Percentiles rank a stretch among this genome's conserved stretches.
phyloP scores from a whole-genome alignment of 1,140 invertebrate genomes.

The Platorchestia sp. region DNA sequence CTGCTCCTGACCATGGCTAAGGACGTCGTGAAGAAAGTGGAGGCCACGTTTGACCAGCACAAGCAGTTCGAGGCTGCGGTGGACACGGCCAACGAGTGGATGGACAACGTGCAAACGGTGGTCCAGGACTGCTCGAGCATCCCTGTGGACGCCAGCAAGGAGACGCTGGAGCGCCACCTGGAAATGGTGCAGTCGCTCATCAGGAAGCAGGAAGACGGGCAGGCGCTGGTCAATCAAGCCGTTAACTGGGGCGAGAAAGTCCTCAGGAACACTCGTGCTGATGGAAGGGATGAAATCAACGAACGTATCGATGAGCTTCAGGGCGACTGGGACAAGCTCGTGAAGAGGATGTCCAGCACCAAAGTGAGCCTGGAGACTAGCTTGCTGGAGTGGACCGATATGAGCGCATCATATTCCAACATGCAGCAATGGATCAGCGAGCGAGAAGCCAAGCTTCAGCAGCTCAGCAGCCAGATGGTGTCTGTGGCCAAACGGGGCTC shows the following conservation, averaged over 20 bases:
- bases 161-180: slow-evolving; percentile 85
- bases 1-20: slow-evolving; percentile 91
- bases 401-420: slow-evolving; percentile 90
- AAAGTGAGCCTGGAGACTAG: slow-evolving; percentile 94
- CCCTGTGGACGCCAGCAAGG: slow-evolving; percentile 84
- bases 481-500: slow-evolving; percentile 60
- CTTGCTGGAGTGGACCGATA: slow-evolving; percentile 95
- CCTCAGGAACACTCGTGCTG: slow-evolving; percentile 86
- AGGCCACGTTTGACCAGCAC: slow-evolving; percentile 91
- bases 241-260: slow-evolving; percentile 95
- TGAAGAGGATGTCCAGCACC: slow-evolving; percentile 91
- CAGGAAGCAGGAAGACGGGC: slow-evolving; percentile 89
- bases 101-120: slow-evolving; percentile 87
- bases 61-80: slow-evolving; percentile 85
- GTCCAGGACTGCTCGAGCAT: slow-evolving; percentile 83
- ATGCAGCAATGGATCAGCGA: slow-evolving; percentile 96
- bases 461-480: slow-evolving; percentile 71
- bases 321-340: slow-evolving; percentile 91
- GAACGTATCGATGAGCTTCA: slow-evolving; percentile 90
- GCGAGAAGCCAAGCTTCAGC: slow-evolving; percentile 92
- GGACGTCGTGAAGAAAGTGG: slow-evolving; percentile 92
- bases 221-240: slow-evolving; percentile 88
- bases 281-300: slow-evolving; percentile 90
- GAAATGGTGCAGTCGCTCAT: slow-evolving; percentile 83
- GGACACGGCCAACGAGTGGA: slow-evolving; percentile 87